Evolutionary conservation across 23 tunicate genomes (phyloP).

Genomic region (Phallusia fumigata): DNA sequence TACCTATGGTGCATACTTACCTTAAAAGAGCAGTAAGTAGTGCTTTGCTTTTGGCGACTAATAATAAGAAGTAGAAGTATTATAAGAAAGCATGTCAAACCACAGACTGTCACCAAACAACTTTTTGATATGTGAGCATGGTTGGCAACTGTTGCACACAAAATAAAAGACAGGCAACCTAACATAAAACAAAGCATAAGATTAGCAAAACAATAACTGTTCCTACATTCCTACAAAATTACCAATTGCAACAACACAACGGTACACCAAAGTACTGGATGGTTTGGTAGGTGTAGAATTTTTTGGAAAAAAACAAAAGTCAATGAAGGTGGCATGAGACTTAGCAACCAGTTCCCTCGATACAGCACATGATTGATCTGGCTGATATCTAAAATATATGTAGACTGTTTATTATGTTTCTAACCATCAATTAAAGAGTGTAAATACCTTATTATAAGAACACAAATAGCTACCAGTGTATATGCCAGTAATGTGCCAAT

Average conservation of each 20-base stretch:
- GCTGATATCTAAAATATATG: neutral
- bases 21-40: slow-evolving; percentile 34
- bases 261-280: slow-evolving; percentile 54
- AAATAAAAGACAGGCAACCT: slow-evolving; percentile 45
- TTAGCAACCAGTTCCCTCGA: neutral
- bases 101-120: slow-evolving; percentile 9
- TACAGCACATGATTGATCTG: neutral
- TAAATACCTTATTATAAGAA: slow-evolving; percentile 70
- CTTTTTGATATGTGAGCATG: neutral
- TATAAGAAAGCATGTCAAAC: slow-evolving; percentile 15
- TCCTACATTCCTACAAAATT: too few relatives aligned
- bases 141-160: slow-evolving; percentile 44
- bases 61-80: slow-evolving; percentile 16
- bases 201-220: too few relatives aligned
- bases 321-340: neutral
- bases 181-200: neutral
- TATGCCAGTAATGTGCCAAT: slow-evolving; percentile 93
- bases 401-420: neutral
- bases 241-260: slow-evolving; percentile 53
- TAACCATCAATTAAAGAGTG: neutral
- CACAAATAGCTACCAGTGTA: slow-evolving; percentile 78
- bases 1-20: slow-evolving; percentile 40
- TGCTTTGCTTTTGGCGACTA: slow-evolving; percentile 46
- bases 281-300: slow-evolving; percentile 28
- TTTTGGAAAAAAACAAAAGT: slow-evolving; percentile 8